Evolutionary conservation across 2,113 vertebrate genomes (phyloP).

Genomic region (Anarhynchus alexandrinus): DNA sequence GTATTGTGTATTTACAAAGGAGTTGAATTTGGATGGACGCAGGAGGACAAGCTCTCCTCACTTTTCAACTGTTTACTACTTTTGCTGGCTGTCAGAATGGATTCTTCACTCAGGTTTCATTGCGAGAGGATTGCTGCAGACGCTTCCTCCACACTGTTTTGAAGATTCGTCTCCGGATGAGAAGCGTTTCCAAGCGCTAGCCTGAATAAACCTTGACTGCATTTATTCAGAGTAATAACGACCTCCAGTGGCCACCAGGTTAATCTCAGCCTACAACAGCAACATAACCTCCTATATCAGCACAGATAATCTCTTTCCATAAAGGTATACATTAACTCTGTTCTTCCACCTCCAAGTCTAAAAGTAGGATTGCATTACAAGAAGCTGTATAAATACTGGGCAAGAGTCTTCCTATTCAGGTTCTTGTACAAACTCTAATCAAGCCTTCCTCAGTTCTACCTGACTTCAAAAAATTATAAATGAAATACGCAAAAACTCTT

Average conservation of each 20-base stretch:
- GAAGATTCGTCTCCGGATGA: not conserved
- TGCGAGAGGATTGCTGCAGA: not conserved
- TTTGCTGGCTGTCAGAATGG: not conserved
- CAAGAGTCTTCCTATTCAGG: not conserved
- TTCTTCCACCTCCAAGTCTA: not conserved
- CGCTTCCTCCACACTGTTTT: not conserved
- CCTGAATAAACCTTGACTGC: not conserved
- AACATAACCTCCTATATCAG: not conserved
- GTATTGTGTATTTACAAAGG: not conserved
- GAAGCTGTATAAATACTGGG: not conserved
- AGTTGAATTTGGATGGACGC: not conserved
- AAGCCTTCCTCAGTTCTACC: not conserved
- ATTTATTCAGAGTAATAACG: slow-evolving; percentile 24
- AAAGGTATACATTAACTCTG: not conserved
- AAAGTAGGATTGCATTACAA: not conserved
- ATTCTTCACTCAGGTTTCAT: not conserved
- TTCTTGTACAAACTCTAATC: not conserved
- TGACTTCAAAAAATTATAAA: not conserved
- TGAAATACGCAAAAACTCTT: not conserved
- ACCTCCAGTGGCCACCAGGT: slow-evolving; percentile 54
- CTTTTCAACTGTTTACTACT: not conserved
- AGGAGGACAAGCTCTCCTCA: not conserved
- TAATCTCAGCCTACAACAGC: not conserved
- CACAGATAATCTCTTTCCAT: not conserved
- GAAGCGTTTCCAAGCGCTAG: not conserved